Conservation (phyloP, 2,797 vertebrate species). For the Rhinella marina region DNA sequence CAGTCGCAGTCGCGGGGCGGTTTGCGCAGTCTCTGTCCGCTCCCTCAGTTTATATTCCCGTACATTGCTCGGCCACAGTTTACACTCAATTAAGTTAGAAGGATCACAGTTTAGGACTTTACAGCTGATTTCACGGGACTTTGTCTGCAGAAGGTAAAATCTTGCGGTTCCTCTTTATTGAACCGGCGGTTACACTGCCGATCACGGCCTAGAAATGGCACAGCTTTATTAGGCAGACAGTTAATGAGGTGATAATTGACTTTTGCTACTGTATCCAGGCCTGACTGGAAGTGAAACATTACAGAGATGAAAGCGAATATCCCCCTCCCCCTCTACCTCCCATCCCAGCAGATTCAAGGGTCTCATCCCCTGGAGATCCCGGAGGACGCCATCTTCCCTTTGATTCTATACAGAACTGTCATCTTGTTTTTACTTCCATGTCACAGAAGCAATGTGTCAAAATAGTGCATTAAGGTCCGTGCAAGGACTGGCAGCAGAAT, state of each 20-base stretch:
- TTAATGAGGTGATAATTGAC: slow-evolving; percentile 34
- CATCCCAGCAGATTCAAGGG: too few species aligned
- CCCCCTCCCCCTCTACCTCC: too few species aligned
- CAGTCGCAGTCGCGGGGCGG: slow-evolving; percentile 46
- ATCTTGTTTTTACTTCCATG: too few species aligned
- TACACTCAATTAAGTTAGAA: slow-evolving; percentile 32
- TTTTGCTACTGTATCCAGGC: slow-evolving; percentile 15
- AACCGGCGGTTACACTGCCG: not conserved
- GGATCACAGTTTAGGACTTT: slow-evolving; percentile 37
- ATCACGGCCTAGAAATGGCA: not conserved
- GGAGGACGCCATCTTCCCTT: too few species aligned
- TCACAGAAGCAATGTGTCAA: too few species aligned
- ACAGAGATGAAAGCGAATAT: not conserved
- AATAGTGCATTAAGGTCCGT: too few species aligned
- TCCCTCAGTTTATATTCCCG: slow-evolving; percentile 13
- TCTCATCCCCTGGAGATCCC: too few species aligned
- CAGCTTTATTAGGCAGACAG: slow-evolving; percentile 26
- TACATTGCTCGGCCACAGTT: not conserved
- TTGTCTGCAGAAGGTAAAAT: slow-evolving; percentile 22
- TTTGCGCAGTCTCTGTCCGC: slow-evolving; percentile 26
- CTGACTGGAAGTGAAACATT: not conserved
- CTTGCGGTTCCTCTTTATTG: not conserved
- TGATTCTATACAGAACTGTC: too few species aligned
- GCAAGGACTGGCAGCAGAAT: too few species aligned
- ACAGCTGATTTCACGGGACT: slow-evolving; percentile 12